Evolutionary conservation across 2,113 vertebrate genomes (phyloP), one percentile per base, ranked within the genome.

Genomic region (Carollia perspicillata): DNA sequence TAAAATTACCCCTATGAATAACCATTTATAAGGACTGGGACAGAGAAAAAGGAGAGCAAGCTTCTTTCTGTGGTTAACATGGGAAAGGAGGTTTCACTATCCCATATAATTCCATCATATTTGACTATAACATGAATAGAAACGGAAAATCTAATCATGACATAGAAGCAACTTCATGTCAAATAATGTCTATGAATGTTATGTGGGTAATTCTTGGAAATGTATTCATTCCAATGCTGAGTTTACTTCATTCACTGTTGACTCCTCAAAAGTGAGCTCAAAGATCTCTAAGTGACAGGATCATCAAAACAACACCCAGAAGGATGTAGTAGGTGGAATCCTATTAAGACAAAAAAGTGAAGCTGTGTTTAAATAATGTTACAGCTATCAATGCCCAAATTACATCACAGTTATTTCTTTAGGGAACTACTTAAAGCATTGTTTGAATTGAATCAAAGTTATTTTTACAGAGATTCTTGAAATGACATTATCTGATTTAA

Each of bases 1-100:
- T 96, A 96, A 97, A 97, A 94, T 97, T 95, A 98, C 97, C 78
- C 95, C 96, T 96, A 93, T 84, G 94, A 96, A 96, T 96, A 98
- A 96, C 79, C 35, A 96, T 94, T 84, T 85, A 90, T 42, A 86
- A 95, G 63, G 51, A 44, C 93, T 93, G 53, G 69, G 37, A 79
- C 37, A 90, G 23, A 91, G 77, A 75, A 93, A 87, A 95, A 72
- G 66, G 63, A 37, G 78, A 95, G 60, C 47, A 80, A 91, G 2
- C 51, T 89, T 94, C 89, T 95, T 74, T 94, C 35, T 58, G 23
- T 89, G 83, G 51, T 91, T 90, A 94, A 90, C 18, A 55, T 94
- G 85, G 77, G 91, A 91, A 85, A 66, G 30, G 53, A 69, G 74
- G 40, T 75, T 77, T 77, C 30, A 71, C 35, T 47, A 87, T 66